Base-by-base conservation (phyloP, 2,888 invertebrate genomes). In the Baronia brevicornis region DNA sequence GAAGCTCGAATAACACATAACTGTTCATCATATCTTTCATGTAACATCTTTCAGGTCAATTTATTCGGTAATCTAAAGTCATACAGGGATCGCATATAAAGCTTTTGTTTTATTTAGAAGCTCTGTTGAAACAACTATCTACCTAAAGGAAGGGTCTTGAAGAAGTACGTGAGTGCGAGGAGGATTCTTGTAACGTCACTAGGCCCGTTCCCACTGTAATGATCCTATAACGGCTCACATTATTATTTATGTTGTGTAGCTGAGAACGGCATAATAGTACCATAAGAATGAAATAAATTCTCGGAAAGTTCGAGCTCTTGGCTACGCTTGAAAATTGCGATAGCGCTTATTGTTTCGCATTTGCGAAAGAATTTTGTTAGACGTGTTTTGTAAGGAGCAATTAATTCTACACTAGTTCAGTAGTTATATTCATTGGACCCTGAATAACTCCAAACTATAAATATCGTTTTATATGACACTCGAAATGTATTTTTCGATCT, bases 181-280 rank as follows among this genome's bases (percentile, higher is more conserved):
- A 47, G 51, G 46, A 42, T 50, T 44, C 36, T 45, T 48, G 48
- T 56, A 61, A 60, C 67, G 71, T 72, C 71, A 72, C 64, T 68
- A 56, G 55, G 61, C 60, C 64, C 70, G 67, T 65, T 71, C 64
- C 51, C 60, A 58, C 72, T 60, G 74, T 78, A 82, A 82, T 79
- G 79, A 79, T 72, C 72, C 71, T 72, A 78, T 80, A 82, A 80
- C 77, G 68, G 69, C 50, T 62, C 65, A 69, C 75, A 74, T 80
- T 80, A 79, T 80, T 82, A 82, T 82, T 80, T 82, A 80, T 80
- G 75, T 75, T 82, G 78, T 80, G 75, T 75, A 72, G 73, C 73
- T 73, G 79, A 67, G 74, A 77, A 75, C 75, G 71, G 77, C 70
- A 78, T 82, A 79, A 80, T 80, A 79, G 73, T 70, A 70, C 71